phyloP scores from a whole-genome alignment of 2,113 vertebrate genomes.

The Atherinomorus stipes region DNA sequence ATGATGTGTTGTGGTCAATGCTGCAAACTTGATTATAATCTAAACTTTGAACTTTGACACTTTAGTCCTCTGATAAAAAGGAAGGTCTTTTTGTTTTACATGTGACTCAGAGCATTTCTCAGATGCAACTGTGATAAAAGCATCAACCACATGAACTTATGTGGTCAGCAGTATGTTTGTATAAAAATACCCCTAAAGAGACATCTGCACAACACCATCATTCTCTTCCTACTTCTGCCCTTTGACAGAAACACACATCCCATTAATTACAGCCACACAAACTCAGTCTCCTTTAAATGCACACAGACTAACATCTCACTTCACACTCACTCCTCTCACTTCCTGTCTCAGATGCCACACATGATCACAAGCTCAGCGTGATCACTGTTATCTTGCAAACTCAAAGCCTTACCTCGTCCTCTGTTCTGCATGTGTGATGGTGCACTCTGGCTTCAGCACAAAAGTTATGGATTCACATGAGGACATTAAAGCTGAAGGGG shows the following conservation, averaged over 20 bases:
- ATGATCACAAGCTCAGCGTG: background rate
- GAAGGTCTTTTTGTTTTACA: conserved; percentile 26
- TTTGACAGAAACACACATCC: conserved; percentile 14
- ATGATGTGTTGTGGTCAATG: background rate
- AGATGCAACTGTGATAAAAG: conserved; percentile 31
- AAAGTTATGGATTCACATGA: background rate
- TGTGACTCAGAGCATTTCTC: background rate
- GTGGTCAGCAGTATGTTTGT: background rate
- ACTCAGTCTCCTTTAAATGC: conserved; percentile 3
- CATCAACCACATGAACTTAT: background rate
- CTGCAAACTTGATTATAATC: background rate
- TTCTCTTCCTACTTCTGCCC: background rate
- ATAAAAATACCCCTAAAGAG: background rate
- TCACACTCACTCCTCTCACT: conserved; percentile 45
- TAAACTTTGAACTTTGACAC: background rate
- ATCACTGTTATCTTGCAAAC: background rate
- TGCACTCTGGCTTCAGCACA: background rate
- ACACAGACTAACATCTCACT: conserved; percentile 24
- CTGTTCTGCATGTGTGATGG: background rate
- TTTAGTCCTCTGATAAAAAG: background rate
- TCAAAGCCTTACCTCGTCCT: background rate
- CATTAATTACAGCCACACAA: conserved; percentile 17
- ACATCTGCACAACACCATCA: conserved; percentile 7
- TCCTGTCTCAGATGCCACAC: conserved; percentile 44
- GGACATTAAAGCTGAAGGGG: background rate